Evolutionary conservation across 1,140 invertebrate species (phyloP), one percentile per base, ranked within the genome.

Genomic region (Drosophila melanica): DNA sequence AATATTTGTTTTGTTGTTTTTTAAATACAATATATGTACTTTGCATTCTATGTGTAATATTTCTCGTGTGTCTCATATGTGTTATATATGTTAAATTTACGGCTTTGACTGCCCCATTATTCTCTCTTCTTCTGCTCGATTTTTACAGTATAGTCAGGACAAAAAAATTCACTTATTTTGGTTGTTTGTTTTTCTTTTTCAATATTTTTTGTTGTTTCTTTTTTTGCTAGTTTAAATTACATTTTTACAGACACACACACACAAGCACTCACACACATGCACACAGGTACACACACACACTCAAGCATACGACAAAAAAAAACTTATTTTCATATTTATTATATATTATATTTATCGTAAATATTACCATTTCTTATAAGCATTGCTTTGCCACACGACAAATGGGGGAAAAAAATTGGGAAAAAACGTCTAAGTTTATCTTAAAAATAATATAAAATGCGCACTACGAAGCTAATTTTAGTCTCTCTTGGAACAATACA

Each of bases 151-250:
- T 66, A 54, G 39, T 59, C 42, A 23, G 47, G 79, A 63, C 71
- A 77, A 86, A 86, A 86, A 84, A 86, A 77, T 64, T 39, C 47
- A 47, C 67, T 87, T 81, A 68, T 37, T 68, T 82, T 58, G 62
- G 20, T 58, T 75, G 33, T 75, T 27, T 64, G 44, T 64, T 67
- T 65, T 64, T n/a, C 20, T 27, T 16, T 74, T 54, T 23, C 20
- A 23, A 23, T 23, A 23, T 42, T 53, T 30, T 14, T 14, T 57
- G 47, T 1, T 23, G 20, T 37, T 57, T 44, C 35, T 66, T 64
- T 66, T 69, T 78, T 62, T 58, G 71, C 82, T 86, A 87, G 77
- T 79, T 86, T 86, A 79, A 87, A 86, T 86, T 86, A 86, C 81
- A 86, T 81, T 86, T 87, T 81, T 81, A 85, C 75, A 78, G 62